A percentile compares a stretch with the other conserved stretches of the same genome.
Evolutionary conservation across 2,797 vertebrate species (phyloP).

Genomic region (Galaxias olidus): DNA sequence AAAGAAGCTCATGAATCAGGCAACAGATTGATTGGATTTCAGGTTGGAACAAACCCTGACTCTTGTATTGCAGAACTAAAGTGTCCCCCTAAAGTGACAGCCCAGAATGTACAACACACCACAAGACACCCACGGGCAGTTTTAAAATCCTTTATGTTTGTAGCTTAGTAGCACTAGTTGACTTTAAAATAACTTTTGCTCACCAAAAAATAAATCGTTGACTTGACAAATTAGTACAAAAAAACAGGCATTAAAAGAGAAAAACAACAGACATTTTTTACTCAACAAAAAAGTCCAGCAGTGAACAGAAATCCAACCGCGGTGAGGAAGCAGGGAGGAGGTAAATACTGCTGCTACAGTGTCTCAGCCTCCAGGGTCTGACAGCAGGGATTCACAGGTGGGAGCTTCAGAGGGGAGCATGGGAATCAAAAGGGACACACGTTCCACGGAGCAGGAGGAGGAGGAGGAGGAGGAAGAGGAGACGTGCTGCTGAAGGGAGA

Average conservation of each 20-base stretch:
- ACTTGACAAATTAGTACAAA: slow-evolving; percentile 39
- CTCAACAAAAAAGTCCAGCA: slow-evolving; percentile 46
- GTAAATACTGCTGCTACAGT: slow-evolving; percentile 38
- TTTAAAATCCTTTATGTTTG: slow-evolving; percentile 47
- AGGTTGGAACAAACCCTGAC: slow-evolving; percentile 40
- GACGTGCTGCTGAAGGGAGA: no score
- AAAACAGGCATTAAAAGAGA: slow-evolving; percentile 55
- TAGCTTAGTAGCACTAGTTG: slow-evolving; percentile 56
- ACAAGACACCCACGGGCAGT: slow-evolving; percentile 45
- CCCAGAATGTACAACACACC: not conserved
- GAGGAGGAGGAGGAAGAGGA: not conserved
- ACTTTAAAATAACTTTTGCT: slow-evolving; percentile 52
- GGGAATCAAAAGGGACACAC: slow-evolving; percentile 22
- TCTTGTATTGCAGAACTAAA: not conserved
- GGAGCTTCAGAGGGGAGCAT: slow-evolving; percentile 37
- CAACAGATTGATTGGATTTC: slow-evolving; percentile 73
- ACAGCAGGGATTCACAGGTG: no score
- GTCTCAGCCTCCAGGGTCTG: slow-evolving; percentile 23
- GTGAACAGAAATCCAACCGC: slow-evolving; percentile 46
- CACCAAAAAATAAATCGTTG: not conserved
- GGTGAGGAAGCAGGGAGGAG: slow-evolving; percentile 37
- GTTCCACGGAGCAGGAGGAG: slow-evolving; percentile 18
- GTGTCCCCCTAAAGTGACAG: not conserved
- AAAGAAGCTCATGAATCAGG: slow-evolving; percentile 52
- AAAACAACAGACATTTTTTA: slow-evolving; percentile 63